Conservation (phyloP, 1,140 invertebrate species). For the Apocrypta bakeri region DNA sequence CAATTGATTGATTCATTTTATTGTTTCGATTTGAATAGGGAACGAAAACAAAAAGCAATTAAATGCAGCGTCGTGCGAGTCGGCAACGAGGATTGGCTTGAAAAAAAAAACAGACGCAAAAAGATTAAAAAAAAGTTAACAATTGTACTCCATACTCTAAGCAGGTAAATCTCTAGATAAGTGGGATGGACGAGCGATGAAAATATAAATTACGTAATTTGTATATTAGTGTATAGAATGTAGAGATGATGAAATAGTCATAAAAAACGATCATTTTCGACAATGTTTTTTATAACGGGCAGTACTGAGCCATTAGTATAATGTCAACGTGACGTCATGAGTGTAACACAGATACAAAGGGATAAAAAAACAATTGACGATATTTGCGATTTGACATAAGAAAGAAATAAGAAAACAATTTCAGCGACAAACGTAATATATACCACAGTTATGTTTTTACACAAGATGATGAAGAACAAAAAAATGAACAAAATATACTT, state of each 20-base stretch:
- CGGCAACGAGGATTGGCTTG: constrained; percentile 52
- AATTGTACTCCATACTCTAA: constrained; percentile 67
- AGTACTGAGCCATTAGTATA: constrained; percentile 69
- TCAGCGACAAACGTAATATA: constrained; percentile 40
- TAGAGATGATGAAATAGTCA: constrained; percentile 73
- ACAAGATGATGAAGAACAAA: constrained; percentile 48
- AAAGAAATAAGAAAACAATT: constrained; percentile 45
- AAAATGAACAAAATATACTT: constrained; percentile 45
- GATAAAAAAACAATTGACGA: constrained; percentile 53
- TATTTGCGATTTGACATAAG: constrained; percentile 48
- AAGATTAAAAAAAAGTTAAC: constrained; percentile 49
- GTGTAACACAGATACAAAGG: constrained; percentile 60
- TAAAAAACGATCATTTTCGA: constrained; percentile 73
- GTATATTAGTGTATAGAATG: constrained; percentile 76
- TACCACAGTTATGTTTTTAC: constrained; percentile 59
- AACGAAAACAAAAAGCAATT: not conserved
- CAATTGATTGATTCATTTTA: not conserved
- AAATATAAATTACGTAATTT: constrained; percentile 72
- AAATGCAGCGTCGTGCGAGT: constrained; percentile 57
- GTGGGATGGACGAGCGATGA: constrained; percentile 70
- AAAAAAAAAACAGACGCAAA: constrained; percentile 53
- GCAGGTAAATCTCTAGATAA: constrained; percentile 67
- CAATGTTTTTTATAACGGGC: constrained; percentile 74
- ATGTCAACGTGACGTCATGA: constrained; percentile 58
- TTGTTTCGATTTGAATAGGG: not conserved